Conservation (phyloP, 2,888 invertebrate genomes). For the Tenthredo scrophulariae region DNA sequence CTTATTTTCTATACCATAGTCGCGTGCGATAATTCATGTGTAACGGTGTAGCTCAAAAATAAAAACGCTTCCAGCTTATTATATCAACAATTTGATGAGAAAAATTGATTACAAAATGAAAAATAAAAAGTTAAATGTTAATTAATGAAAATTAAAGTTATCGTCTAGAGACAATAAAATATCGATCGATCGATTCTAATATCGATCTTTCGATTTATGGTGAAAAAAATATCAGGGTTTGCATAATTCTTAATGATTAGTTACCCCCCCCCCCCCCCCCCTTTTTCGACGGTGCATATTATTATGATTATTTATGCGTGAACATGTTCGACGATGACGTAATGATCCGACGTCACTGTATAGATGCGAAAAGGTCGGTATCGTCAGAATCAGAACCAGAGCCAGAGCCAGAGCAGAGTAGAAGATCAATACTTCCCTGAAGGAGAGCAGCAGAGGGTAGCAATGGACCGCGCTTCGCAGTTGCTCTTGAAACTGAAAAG, state of each 20-base stretch:
- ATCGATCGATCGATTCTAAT: no score
- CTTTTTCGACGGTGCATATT: neutral
- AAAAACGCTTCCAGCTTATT: neutral
- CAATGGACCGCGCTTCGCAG: constrained; percentile 39
- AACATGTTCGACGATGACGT: neutral
- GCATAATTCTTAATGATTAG: neutral
- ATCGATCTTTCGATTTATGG: neutral
- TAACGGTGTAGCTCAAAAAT: neutral
- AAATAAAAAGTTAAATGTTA: neutral
- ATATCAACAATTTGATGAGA: neutral
- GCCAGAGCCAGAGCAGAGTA: constrained; percentile 25
- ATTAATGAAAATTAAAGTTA: neutral
- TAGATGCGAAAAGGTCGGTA: neutral
- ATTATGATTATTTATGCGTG: neutral
- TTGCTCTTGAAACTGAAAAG: neutral
- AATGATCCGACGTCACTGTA: neutral
- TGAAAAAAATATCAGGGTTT: neutral
- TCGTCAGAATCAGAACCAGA: constrained; percentile 7
- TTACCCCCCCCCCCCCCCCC: neutral
- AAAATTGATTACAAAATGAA: neutral
- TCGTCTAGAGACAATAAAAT: neutral
- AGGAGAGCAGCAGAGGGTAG: constrained; percentile 26
- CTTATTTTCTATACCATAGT: neutral
- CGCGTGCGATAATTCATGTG: neutral
- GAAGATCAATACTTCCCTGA: constrained; percentile 38